Conservation (phyloP, 2,888 invertebrate species). For the Pristionchus maxplancki region DNA sequence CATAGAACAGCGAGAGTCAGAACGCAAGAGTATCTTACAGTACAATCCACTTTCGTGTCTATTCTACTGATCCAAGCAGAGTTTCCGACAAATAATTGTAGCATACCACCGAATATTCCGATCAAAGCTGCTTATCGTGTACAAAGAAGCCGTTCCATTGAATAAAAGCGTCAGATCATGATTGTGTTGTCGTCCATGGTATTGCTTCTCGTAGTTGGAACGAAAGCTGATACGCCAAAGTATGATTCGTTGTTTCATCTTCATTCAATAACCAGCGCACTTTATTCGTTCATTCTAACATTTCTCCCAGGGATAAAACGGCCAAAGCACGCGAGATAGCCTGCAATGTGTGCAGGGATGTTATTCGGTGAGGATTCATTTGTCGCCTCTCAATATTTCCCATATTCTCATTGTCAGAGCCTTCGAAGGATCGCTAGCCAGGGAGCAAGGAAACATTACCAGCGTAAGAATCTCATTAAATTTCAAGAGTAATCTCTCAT, state of each 20-base stretch:
- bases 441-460: slow-evolving; percentile 3
- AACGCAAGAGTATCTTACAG: too few species aligned
- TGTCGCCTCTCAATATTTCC: too few species aligned
- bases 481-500: background rate
- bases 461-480: background rate
- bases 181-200: background rate
- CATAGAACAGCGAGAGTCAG: background rate
- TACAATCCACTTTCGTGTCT: too few species aligned
- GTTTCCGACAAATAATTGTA: too few species aligned
- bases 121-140: slow-evolving; percentile 16
- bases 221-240: background rate
- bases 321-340: background rate
- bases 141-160: background rate
- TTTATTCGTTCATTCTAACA: background rate
- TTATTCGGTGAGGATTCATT: background rate
- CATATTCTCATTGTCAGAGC: background rate
- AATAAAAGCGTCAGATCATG: background rate
- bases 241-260: too few species aligned
- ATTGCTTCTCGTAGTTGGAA: background rate
- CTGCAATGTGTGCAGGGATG: slow-evolving; percentile 18
- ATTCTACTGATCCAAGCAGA: too few species aligned
- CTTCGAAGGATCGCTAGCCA: background rate
- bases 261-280: background rate
- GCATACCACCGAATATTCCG: background rate
- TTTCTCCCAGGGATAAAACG: background rate